A percentile compares a stretch with the other conserved stretches of the same genome.
phyloP scores from a whole-genome alignment of 2,113 vertebrate genomes.

The Perccottus glenii region DNA sequence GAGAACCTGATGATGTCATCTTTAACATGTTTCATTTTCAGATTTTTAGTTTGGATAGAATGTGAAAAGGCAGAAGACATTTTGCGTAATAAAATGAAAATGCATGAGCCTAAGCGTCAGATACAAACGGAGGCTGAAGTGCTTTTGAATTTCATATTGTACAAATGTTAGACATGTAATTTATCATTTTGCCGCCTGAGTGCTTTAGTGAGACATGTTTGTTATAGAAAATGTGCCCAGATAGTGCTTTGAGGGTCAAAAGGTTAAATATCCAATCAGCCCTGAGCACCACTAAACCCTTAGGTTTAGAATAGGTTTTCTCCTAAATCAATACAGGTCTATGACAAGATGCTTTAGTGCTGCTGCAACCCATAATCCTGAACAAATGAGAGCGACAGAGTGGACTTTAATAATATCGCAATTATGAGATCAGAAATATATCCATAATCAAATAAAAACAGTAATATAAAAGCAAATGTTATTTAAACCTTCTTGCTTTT shows the following conservation, averaged over 20 bases:
- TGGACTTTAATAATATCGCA: background rate
- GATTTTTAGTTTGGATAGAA: no score
- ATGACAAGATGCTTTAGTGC: constrained; percentile 5
- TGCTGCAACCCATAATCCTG: constrained; percentile 12
- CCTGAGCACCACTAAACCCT: constrained; percentile 17
- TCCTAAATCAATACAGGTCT: constrained; percentile 31
- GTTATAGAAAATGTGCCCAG: constrained; percentile 46
- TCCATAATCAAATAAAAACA: background rate
- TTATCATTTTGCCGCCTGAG: constrained; percentile 31
- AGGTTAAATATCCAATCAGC: constrained; percentile 66
- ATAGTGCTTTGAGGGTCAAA: constrained; percentile 40
- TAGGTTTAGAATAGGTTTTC: constrained; percentile 28
- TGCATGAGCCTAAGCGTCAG: no score
- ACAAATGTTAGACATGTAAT: background rate
- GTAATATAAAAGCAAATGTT: background rate
- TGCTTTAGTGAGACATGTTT: constrained; percentile 41
- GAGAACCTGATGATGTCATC: no score
- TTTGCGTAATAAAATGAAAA: background rate
- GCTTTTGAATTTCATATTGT: background rate
- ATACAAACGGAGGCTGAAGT: no score
- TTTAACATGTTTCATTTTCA: no score
- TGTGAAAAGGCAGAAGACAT: background rate
- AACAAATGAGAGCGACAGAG: background rate
- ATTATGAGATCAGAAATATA: background rate
- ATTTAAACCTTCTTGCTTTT: background rate